Base-by-base conservation (phyloP, 2,888 invertebrate genomes). In the Scaeva pyrastri region DNA sequence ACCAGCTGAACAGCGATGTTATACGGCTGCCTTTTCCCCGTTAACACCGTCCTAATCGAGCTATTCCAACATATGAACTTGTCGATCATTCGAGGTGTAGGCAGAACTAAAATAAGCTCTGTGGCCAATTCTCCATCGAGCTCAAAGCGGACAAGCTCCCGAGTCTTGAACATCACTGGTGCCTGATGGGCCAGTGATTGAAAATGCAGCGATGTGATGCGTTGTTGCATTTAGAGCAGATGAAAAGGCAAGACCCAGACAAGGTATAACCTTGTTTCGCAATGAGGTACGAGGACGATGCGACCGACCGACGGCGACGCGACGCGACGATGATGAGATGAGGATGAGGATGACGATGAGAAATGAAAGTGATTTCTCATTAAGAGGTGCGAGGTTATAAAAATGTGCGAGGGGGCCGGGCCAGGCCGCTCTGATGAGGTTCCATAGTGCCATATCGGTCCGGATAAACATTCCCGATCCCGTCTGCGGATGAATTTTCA, bases 361-460 rank as follows among this genome's bases (percentile, higher is more conserved):
- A 81, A 86, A 81, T 64, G 86, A 86, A 86, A 86, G 86, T 86
- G 86, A 86, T 86, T 86, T 86, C 86, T 82, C 86, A 86, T 86
- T 86, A 86, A 71, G 86, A 81, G 86, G 82, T 86, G 86, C 82
- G 82, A 86, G 82, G 82, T 82, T 73, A 68, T 70, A 52, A 73
- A 56, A 73, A 77, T 56, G 68, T 52, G 31, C 19, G 72, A 75
- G 80, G 76, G 75, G 85, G n/a, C n/a, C n/a, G n/a, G n/a, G n/a
- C n/a, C n/a, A n/a, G 52, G 23, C 26, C 11, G 11, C 31, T 16
- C 55, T 23, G 62, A 36, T 19, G 43, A 10, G 21, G 66, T 31
- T 66, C 45, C 58, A 52, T 26, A 86, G 82, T 86, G 82, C 86
- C 86, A 86, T 86, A 86, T 81, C 81, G 81, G 74, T 81, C 76